Percentiles rank a stretch among this genome's conserved stretches.
Evolutionary conservation across 2,113 vertebrate genomes (phyloP).

Genomic region (Alouatta palliata): DNA sequence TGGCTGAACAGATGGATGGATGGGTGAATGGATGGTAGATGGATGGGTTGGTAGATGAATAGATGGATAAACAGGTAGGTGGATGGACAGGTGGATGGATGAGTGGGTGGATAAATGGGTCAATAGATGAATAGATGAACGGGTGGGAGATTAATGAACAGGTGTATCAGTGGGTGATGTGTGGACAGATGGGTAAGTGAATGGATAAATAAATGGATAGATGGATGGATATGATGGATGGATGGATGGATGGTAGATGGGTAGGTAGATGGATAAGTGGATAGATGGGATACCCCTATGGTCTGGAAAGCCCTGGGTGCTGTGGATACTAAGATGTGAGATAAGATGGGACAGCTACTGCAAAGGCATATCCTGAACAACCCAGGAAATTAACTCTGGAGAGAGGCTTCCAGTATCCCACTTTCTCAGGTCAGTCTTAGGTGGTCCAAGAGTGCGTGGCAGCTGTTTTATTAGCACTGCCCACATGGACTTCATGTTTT

Average conservation of each 20-base stretch:
- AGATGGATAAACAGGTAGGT: rapidly evolving
- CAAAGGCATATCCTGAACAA: background rate
- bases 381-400: background rate
- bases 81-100: no score
- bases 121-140: rapidly evolving
- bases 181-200: rapidly evolving
- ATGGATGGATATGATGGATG: rapidly evolving
- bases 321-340: background rate
- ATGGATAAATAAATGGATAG: rapidly evolving
- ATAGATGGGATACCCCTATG: background rate
- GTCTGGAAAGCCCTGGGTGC: background rate
- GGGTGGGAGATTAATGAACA: no score
- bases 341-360: background rate
- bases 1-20: rapidly evolving
- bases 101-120: background rate
- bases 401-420: background rate
- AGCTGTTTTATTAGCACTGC: background rate
- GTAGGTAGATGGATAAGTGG: no score
- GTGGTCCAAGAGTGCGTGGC: background rate
- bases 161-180: background rate
- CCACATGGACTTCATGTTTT: background rate
- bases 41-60: rapidly evolving
- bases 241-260: background rate
- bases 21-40: rapidly evolving
- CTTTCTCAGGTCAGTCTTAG: background rate